These are phyloP conservation scores for Dolichotis patagonum DNA, from an alignment of 2,113 vertebrate genomes.

Conservation along the genomic window DNA sequence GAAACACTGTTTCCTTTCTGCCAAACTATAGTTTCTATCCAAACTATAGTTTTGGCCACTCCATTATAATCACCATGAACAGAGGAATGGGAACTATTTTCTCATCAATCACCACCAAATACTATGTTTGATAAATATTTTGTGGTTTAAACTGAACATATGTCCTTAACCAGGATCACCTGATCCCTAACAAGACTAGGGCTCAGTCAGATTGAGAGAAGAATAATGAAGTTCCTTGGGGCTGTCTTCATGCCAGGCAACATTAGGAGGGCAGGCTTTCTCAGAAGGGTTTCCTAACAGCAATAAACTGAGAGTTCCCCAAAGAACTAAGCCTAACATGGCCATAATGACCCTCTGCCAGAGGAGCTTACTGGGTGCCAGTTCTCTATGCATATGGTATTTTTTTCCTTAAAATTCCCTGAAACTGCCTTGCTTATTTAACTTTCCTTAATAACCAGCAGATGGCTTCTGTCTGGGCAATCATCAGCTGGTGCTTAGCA, in stretches of 20 bases:
- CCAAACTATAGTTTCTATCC: neutral
- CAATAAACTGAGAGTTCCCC: neutral
- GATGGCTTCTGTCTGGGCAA: slow-evolving; percentile 79
- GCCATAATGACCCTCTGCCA: slow-evolving; percentile 49
- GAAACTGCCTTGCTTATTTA: slow-evolving; percentile 74
- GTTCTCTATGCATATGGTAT: slow-evolving; percentile 71
- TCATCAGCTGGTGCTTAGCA: slow-evolving; percentile 76
- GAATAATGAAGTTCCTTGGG: slow-evolving; percentile 17
- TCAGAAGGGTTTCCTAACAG: neutral
- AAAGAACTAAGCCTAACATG: slow-evolving; percentile 43
- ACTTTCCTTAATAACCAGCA: slow-evolving; percentile 82
- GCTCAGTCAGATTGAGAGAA: slow-evolving; percentile 2
- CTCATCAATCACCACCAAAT: neutral
- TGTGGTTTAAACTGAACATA: neutral
- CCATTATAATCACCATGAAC: neutral
- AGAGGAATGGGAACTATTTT: neutral
- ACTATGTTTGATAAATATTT: neutral
- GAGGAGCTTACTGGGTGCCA: slow-evolving; percentile 51
- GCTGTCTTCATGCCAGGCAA: slow-evolving; percentile 16
- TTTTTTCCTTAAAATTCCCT: slow-evolving; percentile 66
- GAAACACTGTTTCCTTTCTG: neutral
- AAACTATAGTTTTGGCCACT: neutral
- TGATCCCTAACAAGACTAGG: neutral
- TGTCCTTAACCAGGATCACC: neutral
- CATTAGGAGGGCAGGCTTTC: neutral